These are phyloP conservation scores for Eupithecia inturbata DNA, from an alignment of 2,888 invertebrate genomes.

Conservation along the genomic window DNA sequence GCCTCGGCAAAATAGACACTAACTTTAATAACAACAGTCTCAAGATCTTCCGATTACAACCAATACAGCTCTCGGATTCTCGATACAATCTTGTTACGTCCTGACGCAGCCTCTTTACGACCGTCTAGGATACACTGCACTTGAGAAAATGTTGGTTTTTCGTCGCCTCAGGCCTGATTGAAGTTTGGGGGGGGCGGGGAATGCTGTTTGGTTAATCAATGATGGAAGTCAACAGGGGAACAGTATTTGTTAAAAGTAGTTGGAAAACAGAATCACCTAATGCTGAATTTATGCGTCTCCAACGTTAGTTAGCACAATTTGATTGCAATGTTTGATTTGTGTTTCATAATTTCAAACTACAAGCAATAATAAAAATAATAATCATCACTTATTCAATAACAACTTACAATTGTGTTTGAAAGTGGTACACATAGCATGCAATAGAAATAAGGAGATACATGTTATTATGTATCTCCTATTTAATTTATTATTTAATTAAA, in stretches of 20 bases:
- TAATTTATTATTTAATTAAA: no score
- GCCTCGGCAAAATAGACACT: not conserved
- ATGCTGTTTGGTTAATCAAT: conserved; percentile 28
- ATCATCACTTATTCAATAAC: no score
- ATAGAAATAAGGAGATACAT: no score
- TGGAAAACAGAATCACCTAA: not conserved
- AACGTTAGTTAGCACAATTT: not conserved
- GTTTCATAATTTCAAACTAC: not conserved
- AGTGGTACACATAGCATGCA: no score
- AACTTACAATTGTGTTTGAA: no score
- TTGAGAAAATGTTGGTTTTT: conserved; percentile 42
- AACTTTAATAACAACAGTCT: conserved; percentile 5
- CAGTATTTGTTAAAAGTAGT: not conserved
- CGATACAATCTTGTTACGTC: conserved; percentile 32
- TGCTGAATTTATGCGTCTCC: not conserved
- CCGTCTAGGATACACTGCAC: conserved; percentile 42
- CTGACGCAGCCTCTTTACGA: conserved; percentile 39
- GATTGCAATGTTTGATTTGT: not conserved
- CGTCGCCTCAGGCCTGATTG: conserved; percentile 41
- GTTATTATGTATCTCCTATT: no score
- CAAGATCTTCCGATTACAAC: conserved; percentile 20
- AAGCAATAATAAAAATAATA: no score
- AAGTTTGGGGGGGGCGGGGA: conserved; percentile 29
- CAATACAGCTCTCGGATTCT: conserved; percentile 18
- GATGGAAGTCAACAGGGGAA: conserved; percentile 21